Evolutionary conservation across 1,140 invertebrate genomes (phyloP).

Genomic region (Plectrocnemia conspersa): DNA sequence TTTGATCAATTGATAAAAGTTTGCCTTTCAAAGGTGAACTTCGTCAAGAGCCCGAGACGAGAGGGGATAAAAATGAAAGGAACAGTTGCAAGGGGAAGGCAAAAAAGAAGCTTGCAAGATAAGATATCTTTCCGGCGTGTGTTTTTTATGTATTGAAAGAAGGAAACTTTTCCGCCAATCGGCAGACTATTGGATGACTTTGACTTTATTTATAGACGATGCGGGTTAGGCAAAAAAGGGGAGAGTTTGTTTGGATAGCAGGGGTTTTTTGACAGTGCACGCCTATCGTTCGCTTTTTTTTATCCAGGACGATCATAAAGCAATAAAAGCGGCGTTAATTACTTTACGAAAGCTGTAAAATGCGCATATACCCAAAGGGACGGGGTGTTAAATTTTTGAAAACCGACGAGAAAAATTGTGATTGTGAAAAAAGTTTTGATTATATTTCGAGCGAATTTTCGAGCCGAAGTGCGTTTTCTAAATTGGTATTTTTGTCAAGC

Average conservation of each 20-base stretch:
- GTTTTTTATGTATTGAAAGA: constrained; percentile 31
- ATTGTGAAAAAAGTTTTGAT: no score
- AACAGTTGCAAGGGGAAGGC: background rate
- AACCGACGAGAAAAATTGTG: no score
- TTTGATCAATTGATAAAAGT: constrained; percentile 35
- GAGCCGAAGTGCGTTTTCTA: no score
- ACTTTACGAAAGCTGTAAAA: background rate
- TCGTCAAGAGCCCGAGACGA: constrained; percentile 8
- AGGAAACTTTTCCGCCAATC: constrained; percentile 26
- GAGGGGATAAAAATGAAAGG: constrained; percentile 8
- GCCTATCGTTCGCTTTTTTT: background rate
- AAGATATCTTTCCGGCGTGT: constrained; percentile 24
- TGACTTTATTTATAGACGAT: constrained; percentile 15
- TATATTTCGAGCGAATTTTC: no score
- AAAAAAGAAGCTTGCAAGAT: constrained; percentile 13
- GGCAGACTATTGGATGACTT: constrained; percentile 8
- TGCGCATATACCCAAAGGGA: no score
- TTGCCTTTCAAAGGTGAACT: constrained; percentile 30
- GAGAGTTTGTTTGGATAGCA: background rate
- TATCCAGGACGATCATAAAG: background rate
- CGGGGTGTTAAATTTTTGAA: no score
- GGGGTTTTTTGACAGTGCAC: background rate
- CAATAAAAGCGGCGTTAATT: background rate
- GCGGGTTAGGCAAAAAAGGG: constrained; percentile 11
- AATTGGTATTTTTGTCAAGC: no score